A percentile compares a stretch with the other conserved stretches of the same genome.
phyloP scores from a whole-genome alignment of 2,888 invertebrate species.

The Melinopterus prodromus region DNA sequence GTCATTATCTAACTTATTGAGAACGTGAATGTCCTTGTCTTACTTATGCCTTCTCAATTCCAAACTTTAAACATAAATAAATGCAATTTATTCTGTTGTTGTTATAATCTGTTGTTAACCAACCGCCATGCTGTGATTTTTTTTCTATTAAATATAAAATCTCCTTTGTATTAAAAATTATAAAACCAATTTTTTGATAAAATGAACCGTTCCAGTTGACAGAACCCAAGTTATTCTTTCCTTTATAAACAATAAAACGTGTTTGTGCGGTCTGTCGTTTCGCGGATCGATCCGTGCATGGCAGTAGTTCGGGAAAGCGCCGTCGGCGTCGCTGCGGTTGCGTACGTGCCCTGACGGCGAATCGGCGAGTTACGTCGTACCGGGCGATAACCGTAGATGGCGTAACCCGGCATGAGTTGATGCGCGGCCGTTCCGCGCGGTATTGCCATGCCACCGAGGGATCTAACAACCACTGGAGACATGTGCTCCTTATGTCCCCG shows the following conservation, averaged over 20 bases:
- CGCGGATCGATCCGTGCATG: background rate
- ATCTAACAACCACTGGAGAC: slow-evolving; percentile 56
- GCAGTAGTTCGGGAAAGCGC: background rate
- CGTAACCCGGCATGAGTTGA: slow-evolving; percentile 31
- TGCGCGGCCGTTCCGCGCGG: slow-evolving; percentile 11
- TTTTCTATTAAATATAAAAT: slow-evolving; percentile 11
- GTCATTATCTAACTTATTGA: too few species aligned
- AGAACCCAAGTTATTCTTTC: background rate
- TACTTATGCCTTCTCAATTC: too few species aligned
- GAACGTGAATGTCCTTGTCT: too few species aligned
- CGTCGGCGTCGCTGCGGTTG: background rate
- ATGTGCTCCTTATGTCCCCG: slow-evolving; percentile 71
- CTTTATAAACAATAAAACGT: background rate
- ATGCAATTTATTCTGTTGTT: background rate
- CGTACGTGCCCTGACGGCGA: background rate
- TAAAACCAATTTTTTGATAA: too few species aligned
- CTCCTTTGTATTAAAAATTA: too few species aligned
- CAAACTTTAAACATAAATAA: too few species aligned
- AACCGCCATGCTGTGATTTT: too few species aligned
- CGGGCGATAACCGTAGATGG: slow-evolving; percentile 31
- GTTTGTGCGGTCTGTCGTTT: background rate
- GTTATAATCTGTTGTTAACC: too few species aligned
- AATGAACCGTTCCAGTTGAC: background rate
- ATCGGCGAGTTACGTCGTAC: slow-evolving; percentile 11
- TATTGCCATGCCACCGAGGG: slow-evolving; percentile 62